Evolutionary conservation across 1,140 invertebrate genomes (phyloP), one percentile per base, ranked within the genome.

Genomic region (Saccostrea echinata): DNA sequence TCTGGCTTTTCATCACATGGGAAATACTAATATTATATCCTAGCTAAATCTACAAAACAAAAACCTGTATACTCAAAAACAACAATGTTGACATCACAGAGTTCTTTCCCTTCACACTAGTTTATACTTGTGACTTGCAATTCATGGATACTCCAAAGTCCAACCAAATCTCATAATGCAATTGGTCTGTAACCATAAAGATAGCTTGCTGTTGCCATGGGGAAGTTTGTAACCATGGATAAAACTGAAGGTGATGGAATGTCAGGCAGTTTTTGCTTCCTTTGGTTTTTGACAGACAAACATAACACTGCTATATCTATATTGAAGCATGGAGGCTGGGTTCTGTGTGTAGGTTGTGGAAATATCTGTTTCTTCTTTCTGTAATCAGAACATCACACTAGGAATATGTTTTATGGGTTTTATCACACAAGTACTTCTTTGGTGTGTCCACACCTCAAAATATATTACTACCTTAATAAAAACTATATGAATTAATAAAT

Each of bases 291-390:
- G 95, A 92, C 97, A 98, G 3, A 98, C 97, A 93, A 99, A 98
- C 94, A 97, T 98, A 3, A 98, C 97, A 90, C 97, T 98, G 91
- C 97, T 96, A 92, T 99, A 99, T 91, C 97, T 96, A 92, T 98
- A 97, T 86, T 97, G 97, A 91, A 99, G 95, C 98, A 99, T 99
- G n/a, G 98, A 98, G 64, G 96, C 96, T 0, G 97, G 96, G 94
- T 99, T 99, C 94, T 98, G 98, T 30, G 98, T 97, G 93, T 99
- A 99, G 89, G 97, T 97, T 11, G 98, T 98, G 90, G 96, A 97
- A 0, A 98, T 95, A 53, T 97, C 96, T 0, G 96, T 97, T 89
- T 97, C 95, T 92, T 97, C 97, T 95, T 97, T 97, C 96, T 98
- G 95, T 51, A 96, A 96, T 91, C 91, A 90, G 91, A 94, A 90